Percentiles rank a stretch among this genome's conserved stretches.
phyloP scores from a whole-genome alignment of 2,797 vertebrate genomes.

The Gambelia wislizenii region DNA sequence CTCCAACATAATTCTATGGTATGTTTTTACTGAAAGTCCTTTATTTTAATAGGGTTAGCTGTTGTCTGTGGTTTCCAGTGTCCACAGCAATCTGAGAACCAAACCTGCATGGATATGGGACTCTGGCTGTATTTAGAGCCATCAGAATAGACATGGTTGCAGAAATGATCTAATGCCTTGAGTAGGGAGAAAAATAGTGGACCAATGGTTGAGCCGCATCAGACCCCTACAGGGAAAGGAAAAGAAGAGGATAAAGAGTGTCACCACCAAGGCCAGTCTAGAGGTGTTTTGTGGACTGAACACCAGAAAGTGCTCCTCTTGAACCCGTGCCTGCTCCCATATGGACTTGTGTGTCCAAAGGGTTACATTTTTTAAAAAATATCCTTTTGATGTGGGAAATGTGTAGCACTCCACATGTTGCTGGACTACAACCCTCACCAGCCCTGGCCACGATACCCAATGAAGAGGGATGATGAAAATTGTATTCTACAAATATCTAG shows the following conservation, averaged over 20 bases:
- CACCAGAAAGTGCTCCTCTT: not conserved
- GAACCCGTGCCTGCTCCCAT: not conserved
- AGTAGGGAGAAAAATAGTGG: not conserved
- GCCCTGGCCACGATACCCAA: not conserved
- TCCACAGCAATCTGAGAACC: too few species aligned
- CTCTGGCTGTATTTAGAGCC: too few species aligned
- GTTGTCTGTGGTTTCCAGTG: too few species aligned
- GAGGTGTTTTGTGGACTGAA: not conserved
- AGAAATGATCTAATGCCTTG: not conserved
- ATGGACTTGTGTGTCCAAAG: not conserved
- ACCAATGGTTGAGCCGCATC: not conserved
- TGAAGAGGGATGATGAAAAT: not conserved
- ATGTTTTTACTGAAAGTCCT: too few species aligned
- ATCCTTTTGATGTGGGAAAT: not conserved
- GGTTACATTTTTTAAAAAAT: not conserved
- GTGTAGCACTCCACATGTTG: not conserved
- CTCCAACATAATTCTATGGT: too few species aligned
- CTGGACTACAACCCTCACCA: not conserved
- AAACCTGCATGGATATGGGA: too few species aligned
- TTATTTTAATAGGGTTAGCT: too few species aligned
- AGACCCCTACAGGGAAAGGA: too few species aligned
- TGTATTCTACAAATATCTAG: not conserved
- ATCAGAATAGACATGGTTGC: not conserved
- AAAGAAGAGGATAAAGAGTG: not conserved
- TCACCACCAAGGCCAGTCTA: not conserved